Evolutionary conservation across 2,113 vertebrate species (phyloP), one percentile per base, ranked within the genome.

Genomic region (Vidua chalybeata): DNA sequence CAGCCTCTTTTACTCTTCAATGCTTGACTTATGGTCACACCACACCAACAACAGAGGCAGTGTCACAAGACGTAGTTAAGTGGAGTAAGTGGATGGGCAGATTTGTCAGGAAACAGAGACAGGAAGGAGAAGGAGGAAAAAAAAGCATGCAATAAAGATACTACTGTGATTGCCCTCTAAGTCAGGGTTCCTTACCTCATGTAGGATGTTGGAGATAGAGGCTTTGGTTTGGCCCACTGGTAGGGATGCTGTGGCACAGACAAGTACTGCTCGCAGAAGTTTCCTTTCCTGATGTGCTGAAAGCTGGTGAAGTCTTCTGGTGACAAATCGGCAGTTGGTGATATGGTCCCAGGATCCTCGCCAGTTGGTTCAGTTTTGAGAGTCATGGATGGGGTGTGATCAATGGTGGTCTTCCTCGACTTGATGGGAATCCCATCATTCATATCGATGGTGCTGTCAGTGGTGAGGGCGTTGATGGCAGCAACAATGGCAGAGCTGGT

Each of bases 401-500:
- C 99, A 35, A 98, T 93, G 84, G 98, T 97, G 0, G 99, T 99
- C 97, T 98, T 99, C 64, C 99, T 98, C 0, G 99, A 98, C 97
- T 99, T 99, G 92, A 99, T 87, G 15, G 99, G 99, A 94, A 99
- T 98, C 8, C 99, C 99, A 1, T 99, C 99, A 0, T 98, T 98
- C 97, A 99, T 98, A 82, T 99, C 99, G 7, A 99, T 97, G 68
- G 98, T 97, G 94, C 99, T 97, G 87, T 99, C 99, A 2, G 99
- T 99, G 97, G 99, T 99, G 41, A 99, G 98, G 31, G 99, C 99
- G 0, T 99, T 99, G 97, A 99, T 99, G 97, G 99, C 99, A 0
- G 99, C 99, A 3, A 99, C 99, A 0, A 99, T 99, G 87, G 99
- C 99, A 0, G 99, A 99, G 98, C 99, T 99, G 96, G 99, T 99